These are phyloP conservation scores for Ectemnius lituratus DNA, from an alignment of 2,888 invertebrate species.

Conservation along the genomic window DNA sequence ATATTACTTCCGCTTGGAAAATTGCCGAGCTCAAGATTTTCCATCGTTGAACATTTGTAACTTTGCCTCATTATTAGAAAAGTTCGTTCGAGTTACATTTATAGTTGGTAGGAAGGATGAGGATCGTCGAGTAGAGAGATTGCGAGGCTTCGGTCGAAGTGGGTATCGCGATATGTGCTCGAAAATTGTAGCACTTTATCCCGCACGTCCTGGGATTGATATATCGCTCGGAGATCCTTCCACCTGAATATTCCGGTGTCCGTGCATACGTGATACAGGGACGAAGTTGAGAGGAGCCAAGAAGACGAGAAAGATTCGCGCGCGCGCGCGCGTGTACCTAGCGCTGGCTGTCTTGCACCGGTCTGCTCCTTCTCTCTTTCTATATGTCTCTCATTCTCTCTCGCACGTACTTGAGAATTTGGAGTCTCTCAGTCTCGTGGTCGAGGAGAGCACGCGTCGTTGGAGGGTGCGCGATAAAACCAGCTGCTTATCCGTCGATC, in stretches of 20 bases:
- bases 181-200: neutral
- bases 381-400: slow-evolving; percentile 18
- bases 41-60: no score
- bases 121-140: no score
- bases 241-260: no score
- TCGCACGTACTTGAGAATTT: no score
- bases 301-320: neutral
- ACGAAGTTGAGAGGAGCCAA: neutral
- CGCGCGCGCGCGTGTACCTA: slow-evolving; percentile 3
- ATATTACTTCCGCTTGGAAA: no score
- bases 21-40: no score
- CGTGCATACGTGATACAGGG: slow-evolving; percentile 2
- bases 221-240: neutral
- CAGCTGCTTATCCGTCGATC: slow-evolving; percentile 64
- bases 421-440: no score
- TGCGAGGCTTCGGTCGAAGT: neutral
- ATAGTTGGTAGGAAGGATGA: no score
- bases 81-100: no score
- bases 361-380: neutral
- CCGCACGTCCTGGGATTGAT: slow-evolving; percentile 5
- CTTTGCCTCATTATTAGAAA: no score
- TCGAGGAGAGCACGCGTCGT: slow-evolving; percentile 4
- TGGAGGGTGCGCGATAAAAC: slow-evolving; percentile 53
- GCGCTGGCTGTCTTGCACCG: neutral
- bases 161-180: neutral